Base-by-base conservation (phyloP, 2,113 vertebrate genomes). In the Podarcis cretensis region DNA sequence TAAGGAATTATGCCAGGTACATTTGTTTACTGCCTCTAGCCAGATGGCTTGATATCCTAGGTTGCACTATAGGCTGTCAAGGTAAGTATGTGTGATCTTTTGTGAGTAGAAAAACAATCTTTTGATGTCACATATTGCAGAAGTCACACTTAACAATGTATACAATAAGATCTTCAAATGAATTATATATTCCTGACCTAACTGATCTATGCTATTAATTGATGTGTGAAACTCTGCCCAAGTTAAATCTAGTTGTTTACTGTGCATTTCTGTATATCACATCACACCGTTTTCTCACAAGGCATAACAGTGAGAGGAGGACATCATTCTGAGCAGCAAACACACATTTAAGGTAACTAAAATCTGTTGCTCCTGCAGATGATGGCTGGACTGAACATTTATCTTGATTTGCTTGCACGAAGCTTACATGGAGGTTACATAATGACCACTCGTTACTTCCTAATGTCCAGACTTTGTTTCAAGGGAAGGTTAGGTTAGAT, bases 51-150 rank as follows among this genome's bases (percentile, higher is more conserved):
- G 0, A 54, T 90, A 89, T 92, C 91, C 90, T 94, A 89, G 87
- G 89, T 92, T 94, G 94, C 30, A 92, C 83, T 91, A 74, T 91
- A 88, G 96, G 88, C 84, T 95, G 93, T 94, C 93, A 94, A n/a
- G 93, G 89, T 14, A 1, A 30, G 3, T 96, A 84, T 94, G 79
- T 85, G 75, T 89, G 88, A 91, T 89, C 92, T 81, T 40, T 68
- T 86, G 14, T 92, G 84, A 65, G 86, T n/a, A 82, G 68, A 86
- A 74, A 74, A 8, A 65, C 48, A 83, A 48, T 25, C 71, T 48
- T 20, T 63, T 27, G 76, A 90, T 75, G 27, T 30, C 23, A 69
- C 73, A 83, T 3, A 87, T 82, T 85, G 32, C 43, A 43, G 73
- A 88, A 0, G 0, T 27, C 27, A 9, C 71, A 81, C 30, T 91